Evolutionary conservation across 2,113 vertebrate species (phyloP), one percentile per base, ranked within the genome.

Genomic region (Chaetodon auriga): DNA sequence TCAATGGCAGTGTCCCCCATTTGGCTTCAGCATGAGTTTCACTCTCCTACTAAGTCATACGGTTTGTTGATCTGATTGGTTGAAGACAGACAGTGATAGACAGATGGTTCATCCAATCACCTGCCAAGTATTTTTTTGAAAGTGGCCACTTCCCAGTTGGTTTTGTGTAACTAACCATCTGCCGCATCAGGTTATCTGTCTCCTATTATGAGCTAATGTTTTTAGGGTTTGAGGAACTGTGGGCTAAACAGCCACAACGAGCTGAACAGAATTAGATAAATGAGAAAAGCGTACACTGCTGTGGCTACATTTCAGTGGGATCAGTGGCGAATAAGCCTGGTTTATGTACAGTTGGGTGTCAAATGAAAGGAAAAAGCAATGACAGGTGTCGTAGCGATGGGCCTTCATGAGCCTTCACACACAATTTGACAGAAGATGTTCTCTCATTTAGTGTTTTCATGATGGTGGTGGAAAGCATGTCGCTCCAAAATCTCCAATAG

Each of bases 271-370:
- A 21, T 2, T 25, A 48, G 14, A 15, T 21, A 51, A 36, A 25
- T 9, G 15, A 66, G 19, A 46, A 68, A 10, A 4, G 1, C n/a
- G n/a, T 8, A 10, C 19, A 23, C 48, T 12, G 7, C 7, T 57
- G 6, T 8, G 16, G 48, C 35, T 15, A 0, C 1, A 25, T 35
- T 58, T 51, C 10, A 54, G 54, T 36, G 30, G 8, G 25, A 13
- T 61, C 58, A n/a, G 38, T 30, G 25, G 30, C 30, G 10, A 66
- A 71, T 45, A 30, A 15, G 41, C 14, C n/a, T 18, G 15, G 6
- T 65, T 82, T 54, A 6, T 30, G 25, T 53, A 77, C 21, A 68
- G 18, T 68, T 35, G 13, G 65, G 41, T 12, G 30, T 73, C 23
- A 48, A 30, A n/a, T 23, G 53, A 30, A 55, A 55, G 38, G 48